Evolutionary conservation across 2,888 invertebrate genomes (phyloP), one percentile per base, ranked within the genome.

Genomic region (Synergus japonicus): DNA sequence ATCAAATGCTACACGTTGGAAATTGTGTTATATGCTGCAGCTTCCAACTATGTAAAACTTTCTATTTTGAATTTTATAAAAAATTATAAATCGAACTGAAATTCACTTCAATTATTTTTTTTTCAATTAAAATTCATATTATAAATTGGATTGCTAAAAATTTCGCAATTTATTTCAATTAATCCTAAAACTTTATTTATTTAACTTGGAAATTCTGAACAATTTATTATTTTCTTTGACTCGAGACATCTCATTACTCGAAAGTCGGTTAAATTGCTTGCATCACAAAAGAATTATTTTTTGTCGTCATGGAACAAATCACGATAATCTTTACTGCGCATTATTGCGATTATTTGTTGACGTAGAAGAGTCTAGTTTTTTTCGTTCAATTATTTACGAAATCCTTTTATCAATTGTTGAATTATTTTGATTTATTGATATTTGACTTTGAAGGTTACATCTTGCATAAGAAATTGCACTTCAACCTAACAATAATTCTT

Each of bases 321-420:
- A 46, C 46, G 46, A 46, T 63, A 22, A 63, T 63, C 29, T 22
- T 63, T 29, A 63, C 63, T 63, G 63, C 63, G 63, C 63, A 63
- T 63, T 29, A 63, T 63, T 63, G 12, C 63, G 4, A 29, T 63
- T 63, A 29, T 63, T 63, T 58, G 54, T 58, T 58, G 18, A 29
- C 63, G 29, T 63, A 63, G 63, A 63, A 63, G 18, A 63, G 18
- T 22, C 29, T 63, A 63, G 29, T 29, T 22, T 29, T 22, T 58
- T 54, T 54, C n/a, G 37, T 63, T 63, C 12, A 29, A 63, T 12
- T 29, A 63, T 63, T 63, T 22, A 63, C 13, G 29, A 63, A 63
- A 63, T 63, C 13, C 18, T 63, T 29, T 63, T 63, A 63, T 63
- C 63, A 22, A 8, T 29, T 7, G 13, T 63, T 63, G 12, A 13